These are phyloP conservation scores for Drosophila antonietae DNA, from an alignment of 2,888 invertebrate genomes.

Conservation along the genomic window DNA sequence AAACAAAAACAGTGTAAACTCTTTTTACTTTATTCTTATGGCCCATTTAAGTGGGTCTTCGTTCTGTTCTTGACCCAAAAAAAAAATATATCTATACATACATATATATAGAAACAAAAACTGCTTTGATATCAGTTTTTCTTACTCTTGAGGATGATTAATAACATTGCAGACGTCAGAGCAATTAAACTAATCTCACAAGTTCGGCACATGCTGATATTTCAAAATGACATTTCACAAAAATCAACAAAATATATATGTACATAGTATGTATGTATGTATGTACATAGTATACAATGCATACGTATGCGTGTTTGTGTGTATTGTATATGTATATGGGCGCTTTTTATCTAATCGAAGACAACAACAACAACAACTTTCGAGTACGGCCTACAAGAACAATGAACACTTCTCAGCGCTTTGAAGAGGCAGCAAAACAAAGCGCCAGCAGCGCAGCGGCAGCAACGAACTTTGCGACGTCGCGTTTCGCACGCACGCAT, in stretches of 20 bases:
- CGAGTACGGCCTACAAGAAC: constrained; percentile 42
- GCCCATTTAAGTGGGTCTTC: constrained; percentile 1
- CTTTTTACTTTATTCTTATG: not conserved
- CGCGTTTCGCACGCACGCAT: constrained; percentile 20
- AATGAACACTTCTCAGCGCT: constrained; percentile 42
- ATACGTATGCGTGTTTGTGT: constrained; percentile 10
- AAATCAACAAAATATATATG: constrained; percentile 31
- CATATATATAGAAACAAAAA: not conserved
- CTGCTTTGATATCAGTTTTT: constrained; percentile 27
- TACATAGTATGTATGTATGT: no score
- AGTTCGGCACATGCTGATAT: constrained; percentile 45
- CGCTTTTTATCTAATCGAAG: constrained; percentile 54
- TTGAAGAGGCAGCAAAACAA: constrained; percentile 49
- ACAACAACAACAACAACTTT: constrained; percentile 25
- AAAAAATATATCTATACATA: not conserved
- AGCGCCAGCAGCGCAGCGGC: constrained; percentile 52
- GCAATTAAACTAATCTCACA: constrained; percentile 65
- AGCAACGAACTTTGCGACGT: constrained; percentile 29
- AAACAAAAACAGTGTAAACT: not conserved
- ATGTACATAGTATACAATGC: constrained; percentile 10
- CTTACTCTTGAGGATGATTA: constrained; percentile 48
- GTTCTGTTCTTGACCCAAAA: constrained; percentile 42
- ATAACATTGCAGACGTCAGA: constrained; percentile 61
- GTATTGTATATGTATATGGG: not conserved
- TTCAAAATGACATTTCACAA: constrained; percentile 72